phyloP scores from a whole-genome alignment of 2,113 vertebrate species.

The Mastomys coucha region DNA sequence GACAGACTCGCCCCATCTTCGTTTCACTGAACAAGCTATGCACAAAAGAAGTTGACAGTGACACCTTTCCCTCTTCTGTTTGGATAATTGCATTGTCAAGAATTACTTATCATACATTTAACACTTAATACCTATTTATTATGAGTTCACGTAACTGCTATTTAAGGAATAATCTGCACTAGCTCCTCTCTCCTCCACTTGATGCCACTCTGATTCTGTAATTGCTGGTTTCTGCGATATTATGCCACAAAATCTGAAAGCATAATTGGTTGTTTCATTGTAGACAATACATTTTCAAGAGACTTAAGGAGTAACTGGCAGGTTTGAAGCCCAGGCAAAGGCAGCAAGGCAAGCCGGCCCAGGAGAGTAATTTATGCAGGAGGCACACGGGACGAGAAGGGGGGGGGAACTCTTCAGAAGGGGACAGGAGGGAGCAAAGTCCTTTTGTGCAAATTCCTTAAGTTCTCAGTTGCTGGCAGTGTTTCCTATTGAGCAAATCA shows the following conservation, averaged over 20 bases:
- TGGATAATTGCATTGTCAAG: constrained; percentile 90
- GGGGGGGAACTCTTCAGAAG: constrained; percentile 11
- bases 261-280: constrained; percentile 90
- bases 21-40: not conserved
- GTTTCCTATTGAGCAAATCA: constrained; percentile 52
- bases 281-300: constrained; percentile 89
- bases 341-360: constrained; percentile 70
- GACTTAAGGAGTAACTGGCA: constrained; percentile 85
- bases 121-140: constrained; percentile 90
- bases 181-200: constrained; percentile 86
- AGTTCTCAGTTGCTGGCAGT: constrained; percentile 63
- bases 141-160: constrained; percentile 91
- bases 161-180: constrained; percentile 90
- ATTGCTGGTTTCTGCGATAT: constrained; percentile 92
- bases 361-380: constrained; percentile 64
- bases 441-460: constrained; percentile 65
- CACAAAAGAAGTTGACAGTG: constrained; percentile 81
- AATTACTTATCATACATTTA: constrained; percentile 92
- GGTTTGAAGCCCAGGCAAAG: constrained; percentile 82
- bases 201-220: constrained; percentile 90
- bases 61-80: constrained; percentile 86
- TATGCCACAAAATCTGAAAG: constrained; percentile 91
- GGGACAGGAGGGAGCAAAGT: not conserved
- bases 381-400: not conserved
- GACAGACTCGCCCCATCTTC: not conserved